Evolutionary conservation across 2,797 vertebrate species (phyloP).

Genomic region (Apodemus agrarius): DNA sequence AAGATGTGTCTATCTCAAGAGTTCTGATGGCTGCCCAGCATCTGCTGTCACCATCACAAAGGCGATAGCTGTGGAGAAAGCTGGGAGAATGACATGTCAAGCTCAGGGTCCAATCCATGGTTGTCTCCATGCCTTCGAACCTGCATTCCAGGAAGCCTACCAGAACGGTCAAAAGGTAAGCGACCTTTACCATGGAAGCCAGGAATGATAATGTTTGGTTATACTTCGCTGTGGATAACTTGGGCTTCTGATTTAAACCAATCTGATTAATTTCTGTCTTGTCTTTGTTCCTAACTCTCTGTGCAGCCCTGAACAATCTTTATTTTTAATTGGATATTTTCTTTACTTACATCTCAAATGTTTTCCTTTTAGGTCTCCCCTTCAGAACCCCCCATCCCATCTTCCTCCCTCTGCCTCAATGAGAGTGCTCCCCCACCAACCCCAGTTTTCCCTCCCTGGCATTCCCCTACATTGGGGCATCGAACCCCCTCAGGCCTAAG

Average conservation of each 20-base stretch:
- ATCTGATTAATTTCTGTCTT: not conserved
- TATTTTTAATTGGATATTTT: too few relatives aligned
- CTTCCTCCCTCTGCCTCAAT: too few relatives aligned
- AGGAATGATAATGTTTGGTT: not conserved
- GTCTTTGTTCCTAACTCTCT: not conserved
- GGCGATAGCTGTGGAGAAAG: not conserved
- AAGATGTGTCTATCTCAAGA: not conserved
- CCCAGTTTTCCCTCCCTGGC: too few relatives aligned
- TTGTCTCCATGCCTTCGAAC: not conserved
- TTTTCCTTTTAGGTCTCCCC: too few relatives aligned
- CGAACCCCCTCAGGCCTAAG: too few relatives aligned
- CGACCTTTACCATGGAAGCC: not conserved
- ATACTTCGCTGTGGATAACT: not conserved
- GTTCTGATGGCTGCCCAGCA: not conserved
- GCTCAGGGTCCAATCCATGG: not conserved
- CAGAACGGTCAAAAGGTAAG: not conserved
- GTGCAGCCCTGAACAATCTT: not conserved
- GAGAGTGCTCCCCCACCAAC: too few relatives aligned
- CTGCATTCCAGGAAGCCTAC: not conserved
- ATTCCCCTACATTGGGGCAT: too few relatives aligned
- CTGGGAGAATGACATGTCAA: not conserved
- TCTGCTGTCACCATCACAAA: not conserved
- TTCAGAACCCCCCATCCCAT: too few relatives aligned
- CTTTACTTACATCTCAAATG: too few relatives aligned
- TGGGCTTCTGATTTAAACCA: slow-evolving; percentile 30